These are phyloP conservation scores for Drosophila tristis DNA, from an alignment of 1,140 invertebrate species.

Conservation along the genomic window DNA sequence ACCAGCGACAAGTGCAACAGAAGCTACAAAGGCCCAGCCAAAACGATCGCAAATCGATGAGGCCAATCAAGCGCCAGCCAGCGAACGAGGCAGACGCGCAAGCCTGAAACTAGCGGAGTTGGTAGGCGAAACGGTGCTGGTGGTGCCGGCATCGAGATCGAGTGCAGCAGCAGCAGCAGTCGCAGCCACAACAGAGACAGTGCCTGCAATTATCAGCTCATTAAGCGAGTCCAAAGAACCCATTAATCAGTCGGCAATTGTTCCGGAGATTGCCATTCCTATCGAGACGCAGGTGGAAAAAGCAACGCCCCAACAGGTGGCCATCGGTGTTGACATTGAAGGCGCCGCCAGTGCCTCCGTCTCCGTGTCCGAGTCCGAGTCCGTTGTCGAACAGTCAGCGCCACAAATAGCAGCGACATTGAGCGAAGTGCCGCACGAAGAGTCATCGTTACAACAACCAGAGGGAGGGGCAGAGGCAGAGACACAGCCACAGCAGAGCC, in stretches of 20 bases:
- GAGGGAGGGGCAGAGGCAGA: slow-evolving; percentile 5
- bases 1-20: slow-evolving; percentile 20
- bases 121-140: slow-evolving; percentile 68
- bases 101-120: slow-evolving; percentile 69
- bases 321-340: slow-evolving; percentile 67
- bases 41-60: slow-evolving; percentile 49
- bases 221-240: slow-evolving; percentile 68
- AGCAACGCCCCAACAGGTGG: slow-evolving; percentile 66
- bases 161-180: slow-evolving; percentile 11
- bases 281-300: slow-evolving; percentile 28
- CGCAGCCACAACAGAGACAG: slow-evolving; percentile 9
- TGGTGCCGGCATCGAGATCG: slow-evolving; percentile 40
- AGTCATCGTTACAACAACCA: slow-evolving; percentile 58
- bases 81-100: slow-evolving; percentile 58
- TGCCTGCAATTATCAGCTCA: slow-evolving; percentile 29
- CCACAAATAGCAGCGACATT: slow-evolving; percentile 78
- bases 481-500: slow-evolving; percentile 23
- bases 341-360: slow-evolving; percentile 20
- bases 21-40: slow-evolving; percentile 30
- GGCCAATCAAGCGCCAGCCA: slow-evolving; percentile 61
- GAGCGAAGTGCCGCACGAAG: slow-evolving; percentile 60
- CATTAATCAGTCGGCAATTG: slow-evolving; percentile 55
- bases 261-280: too few relatives aligned
- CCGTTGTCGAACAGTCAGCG: slow-evolving; percentile 20
- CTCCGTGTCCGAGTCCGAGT: too few relatives aligned